These are phyloP conservation scores for Orussus abietinus DNA, from an alignment of 1,140 invertebrate genomes.

Conservation along the genomic window DNA sequence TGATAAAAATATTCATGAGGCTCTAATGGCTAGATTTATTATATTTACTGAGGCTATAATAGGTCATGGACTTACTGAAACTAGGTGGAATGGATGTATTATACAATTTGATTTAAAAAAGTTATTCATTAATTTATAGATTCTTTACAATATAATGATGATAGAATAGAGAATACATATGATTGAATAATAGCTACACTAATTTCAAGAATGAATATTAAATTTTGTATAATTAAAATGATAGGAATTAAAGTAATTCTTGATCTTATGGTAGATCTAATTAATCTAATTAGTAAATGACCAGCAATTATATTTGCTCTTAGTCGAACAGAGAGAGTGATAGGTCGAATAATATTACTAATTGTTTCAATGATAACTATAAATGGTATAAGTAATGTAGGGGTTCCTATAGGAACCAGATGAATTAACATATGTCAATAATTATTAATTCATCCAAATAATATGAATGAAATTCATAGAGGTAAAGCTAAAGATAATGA, in stretches of 20 bases:
- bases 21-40: conserved; percentile 8
- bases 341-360: conserved; percentile 61
- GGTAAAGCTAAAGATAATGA: conserved; percentile 56
- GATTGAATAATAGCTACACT: conserved; percentile 25
- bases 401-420: conserved; percentile 62
- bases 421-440: conserved; percentile 58
- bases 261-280: conserved; percentile 46
- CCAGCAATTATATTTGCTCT: conserved; percentile 68
- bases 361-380: conserved; percentile 63
- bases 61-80: conserved; percentile 53
- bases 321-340: conserved; percentile 62
- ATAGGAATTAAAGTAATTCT: conserved; percentile 55
- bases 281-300: conserved; percentile 59
- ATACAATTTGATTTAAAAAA: conserved; percentile 56
- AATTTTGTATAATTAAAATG: conserved; percentile 54
- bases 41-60: conserved; percentile 49
- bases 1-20: too few relatives aligned
- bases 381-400: conserved; percentile 63
- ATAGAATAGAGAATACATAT: conserved; percentile 29
- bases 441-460: conserved; percentile 57
- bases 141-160: conserved; percentile 50
- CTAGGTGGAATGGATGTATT: conserved; percentile 54
- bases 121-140: conserved; percentile 43
- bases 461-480: conserved; percentile 61
- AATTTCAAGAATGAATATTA: conserved; percentile 52